Evolutionary conservation across 2,113 vertebrate species (phyloP).

Genomic region (Hemicordylus capensis): DNA sequence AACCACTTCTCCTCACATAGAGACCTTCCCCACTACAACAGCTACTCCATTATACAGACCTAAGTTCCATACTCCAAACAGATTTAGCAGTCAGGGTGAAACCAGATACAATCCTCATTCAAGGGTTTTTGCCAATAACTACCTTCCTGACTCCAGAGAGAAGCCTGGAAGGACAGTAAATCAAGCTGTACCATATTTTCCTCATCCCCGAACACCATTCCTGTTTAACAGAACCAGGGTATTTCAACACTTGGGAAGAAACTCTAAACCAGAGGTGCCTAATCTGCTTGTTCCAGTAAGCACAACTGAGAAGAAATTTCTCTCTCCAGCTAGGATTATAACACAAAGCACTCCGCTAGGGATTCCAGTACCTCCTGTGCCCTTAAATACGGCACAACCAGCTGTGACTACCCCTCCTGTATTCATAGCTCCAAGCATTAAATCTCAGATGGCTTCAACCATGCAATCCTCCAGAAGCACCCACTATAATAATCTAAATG

Average conservation of each 20-base stretch:
- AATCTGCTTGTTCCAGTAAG: slow-evolving; percentile 44
- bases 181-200: slow-evolving; percentile 53
- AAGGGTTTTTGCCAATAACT: slow-evolving; percentile 71
- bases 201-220: slow-evolving; percentile 55
- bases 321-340: slow-evolving; percentile 32
- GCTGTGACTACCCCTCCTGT: neutral
- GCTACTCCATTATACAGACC: slow-evolving; percentile 23
- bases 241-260: slow-evolving; percentile 44
- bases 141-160: slow-evolving; percentile 71
- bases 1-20: slow-evolving; percentile 11
- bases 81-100: slow-evolving; percentile 13
- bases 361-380: slow-evolving; percentile 4
- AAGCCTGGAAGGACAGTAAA: slow-evolving; percentile 46
- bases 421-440: slow-evolving; percentile 14
- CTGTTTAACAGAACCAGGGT: slow-evolving; percentile 62
- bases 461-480: slow-evolving; percentile 43
- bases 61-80: slow-evolving; percentile 14
- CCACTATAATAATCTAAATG: slow-evolving; percentile 37
- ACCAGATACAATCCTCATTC: slow-evolving; percentile 57
- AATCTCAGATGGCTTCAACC: slow-evolving; percentile 31
- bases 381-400: neutral
- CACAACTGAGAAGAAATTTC: slow-evolving; percentile 29
- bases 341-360: slow-evolving; percentile 22
- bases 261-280: slow-evolving; percentile 43
- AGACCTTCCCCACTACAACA: neutral